Conservation (phyloP, 2,113 vertebrate species). For the Hyperopisus bebe region DNA sequence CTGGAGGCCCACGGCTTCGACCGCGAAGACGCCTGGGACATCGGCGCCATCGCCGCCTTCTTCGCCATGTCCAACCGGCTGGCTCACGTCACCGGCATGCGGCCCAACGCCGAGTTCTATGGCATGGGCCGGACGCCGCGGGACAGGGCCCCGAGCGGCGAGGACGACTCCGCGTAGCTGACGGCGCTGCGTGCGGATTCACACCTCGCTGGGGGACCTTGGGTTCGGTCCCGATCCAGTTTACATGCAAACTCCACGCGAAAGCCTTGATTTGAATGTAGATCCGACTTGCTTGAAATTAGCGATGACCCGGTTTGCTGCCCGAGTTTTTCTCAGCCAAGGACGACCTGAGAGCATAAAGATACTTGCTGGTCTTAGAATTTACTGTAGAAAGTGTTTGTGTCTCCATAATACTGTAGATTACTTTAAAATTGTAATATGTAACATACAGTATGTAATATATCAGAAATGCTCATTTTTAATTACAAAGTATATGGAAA, state of each 20-base stretch:
- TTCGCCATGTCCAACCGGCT: constrained; percentile 74
- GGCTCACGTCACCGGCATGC: constrained; percentile 66
- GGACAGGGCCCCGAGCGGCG: constrained; percentile 34
- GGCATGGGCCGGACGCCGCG: constrained; percentile 59
- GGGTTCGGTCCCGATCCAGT: neutral
- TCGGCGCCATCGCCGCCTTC: constrained; percentile 69
- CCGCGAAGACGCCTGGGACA: constrained; percentile 76
- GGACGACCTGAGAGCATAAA: neutral
- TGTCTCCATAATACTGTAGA: neutral
- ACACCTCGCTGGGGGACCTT: neutral
- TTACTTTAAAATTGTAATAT: neutral
- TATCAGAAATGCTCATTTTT: neutral
- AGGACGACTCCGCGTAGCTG: neutral
- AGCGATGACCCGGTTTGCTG: neutral
- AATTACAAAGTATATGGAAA: neutral
- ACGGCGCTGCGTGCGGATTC: neutral
- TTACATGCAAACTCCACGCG: neutral
- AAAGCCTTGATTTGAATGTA: neutral
- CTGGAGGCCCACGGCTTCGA: constrained; percentile 70
- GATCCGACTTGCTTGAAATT: neutral
- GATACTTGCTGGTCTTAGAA: neutral
- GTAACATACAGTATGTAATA: neutral
- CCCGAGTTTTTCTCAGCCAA: neutral
- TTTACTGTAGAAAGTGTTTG: neutral
- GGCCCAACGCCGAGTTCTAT: constrained; percentile 73